A percentile compares a stretch with the other conserved stretches of the same genome.
Evolutionary conservation across 2,797 vertebrate species (phyloP).

Genomic region (Apogon hyalosoma): DNA sequence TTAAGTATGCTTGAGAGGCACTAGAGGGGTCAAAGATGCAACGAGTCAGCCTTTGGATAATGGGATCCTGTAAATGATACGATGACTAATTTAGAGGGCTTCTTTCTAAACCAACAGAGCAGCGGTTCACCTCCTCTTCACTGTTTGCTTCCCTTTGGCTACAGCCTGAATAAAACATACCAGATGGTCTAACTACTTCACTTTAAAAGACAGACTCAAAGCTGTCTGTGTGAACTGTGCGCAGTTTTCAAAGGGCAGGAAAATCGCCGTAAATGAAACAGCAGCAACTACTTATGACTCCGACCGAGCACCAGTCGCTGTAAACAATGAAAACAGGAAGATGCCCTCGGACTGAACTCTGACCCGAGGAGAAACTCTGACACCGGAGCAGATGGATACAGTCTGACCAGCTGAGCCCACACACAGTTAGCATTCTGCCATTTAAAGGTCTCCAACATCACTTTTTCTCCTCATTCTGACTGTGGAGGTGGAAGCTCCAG

Average conservation of each 20-base stretch:
- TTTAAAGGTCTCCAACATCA: conserved; percentile 78
- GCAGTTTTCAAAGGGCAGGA: conserved; percentile 57
- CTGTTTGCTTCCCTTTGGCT: conserved; percentile 45
- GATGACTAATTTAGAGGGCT: conserved; percentile 36
- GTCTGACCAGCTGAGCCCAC: conserved; percentile 71
- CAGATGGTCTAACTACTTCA: conserved; percentile 61
- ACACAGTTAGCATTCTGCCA: conserved; percentile 71
- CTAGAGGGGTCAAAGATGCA: neutral
- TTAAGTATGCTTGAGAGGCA: conserved; percentile 3
- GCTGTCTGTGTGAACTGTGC: conserved; percentile 41
- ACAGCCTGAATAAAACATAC: conserved; percentile 48
- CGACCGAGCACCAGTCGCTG: conserved; percentile 21
- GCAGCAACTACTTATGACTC: conserved; percentile 41
- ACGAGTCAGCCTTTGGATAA: conserved; percentile 2
- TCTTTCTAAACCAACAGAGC: conserved; percentile 48
- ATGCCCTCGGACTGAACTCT: conserved; percentile 56
- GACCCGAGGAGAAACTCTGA: conserved; percentile 58
- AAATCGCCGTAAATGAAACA: conserved; percentile 35
- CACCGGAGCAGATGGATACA: conserved; percentile 63
- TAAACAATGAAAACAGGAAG: conserved; percentile 23
- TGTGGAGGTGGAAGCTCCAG: conserved; percentile 70
- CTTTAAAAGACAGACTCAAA: conserved; percentile 25
- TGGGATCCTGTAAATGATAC: neutral
- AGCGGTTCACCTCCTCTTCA: conserved; percentile 49
- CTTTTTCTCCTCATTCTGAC: conserved; percentile 56